A percentile compares a stretch with the other conserved stretches of the same genome.
phyloP scores from a whole-genome alignment of 2,113 vertebrate genomes.

The Phrynosoma blainvillii region DNA sequence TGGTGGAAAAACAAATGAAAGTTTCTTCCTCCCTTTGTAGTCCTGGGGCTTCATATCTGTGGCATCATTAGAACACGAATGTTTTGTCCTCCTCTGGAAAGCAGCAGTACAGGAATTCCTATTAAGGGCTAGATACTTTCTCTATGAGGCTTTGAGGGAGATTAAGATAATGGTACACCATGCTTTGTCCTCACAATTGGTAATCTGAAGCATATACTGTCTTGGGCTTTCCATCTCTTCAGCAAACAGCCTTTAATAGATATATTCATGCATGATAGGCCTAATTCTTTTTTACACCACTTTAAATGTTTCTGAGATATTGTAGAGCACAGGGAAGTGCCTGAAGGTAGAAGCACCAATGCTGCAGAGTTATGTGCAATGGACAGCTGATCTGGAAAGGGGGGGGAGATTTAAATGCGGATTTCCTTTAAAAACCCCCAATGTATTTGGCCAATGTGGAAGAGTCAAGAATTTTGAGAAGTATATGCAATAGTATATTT shows the following conservation, averaged over 20 bases:
- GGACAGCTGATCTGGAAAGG: slow-evolving; percentile 42
- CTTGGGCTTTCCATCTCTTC: neutral
- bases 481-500: slow-evolving; percentile 52
- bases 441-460: slow-evolving; percentile 65
- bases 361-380: neutral
- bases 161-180: neutral
- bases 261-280: no score
- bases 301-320: neutral
- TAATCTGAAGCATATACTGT: neutral
- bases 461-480: slow-evolving; percentile 58
- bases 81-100: neutral
- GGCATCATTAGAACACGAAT: neutral
- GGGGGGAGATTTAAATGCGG: slow-evolving; percentile 38
- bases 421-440: slow-evolving; percentile 38
- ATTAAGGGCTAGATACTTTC: neutral
- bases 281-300: neutral
- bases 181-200: neutral
- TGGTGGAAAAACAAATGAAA: neutral
- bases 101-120: neutral
- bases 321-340: neutral
- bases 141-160: neutral
- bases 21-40: neutral
- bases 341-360: neutral
- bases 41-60: neutral
- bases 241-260: neutral